These are phyloP conservation scores for Clarias gariepinus DNA, from an alignment of 2,113 vertebrate species.

Conservation along the genomic window DNA sequence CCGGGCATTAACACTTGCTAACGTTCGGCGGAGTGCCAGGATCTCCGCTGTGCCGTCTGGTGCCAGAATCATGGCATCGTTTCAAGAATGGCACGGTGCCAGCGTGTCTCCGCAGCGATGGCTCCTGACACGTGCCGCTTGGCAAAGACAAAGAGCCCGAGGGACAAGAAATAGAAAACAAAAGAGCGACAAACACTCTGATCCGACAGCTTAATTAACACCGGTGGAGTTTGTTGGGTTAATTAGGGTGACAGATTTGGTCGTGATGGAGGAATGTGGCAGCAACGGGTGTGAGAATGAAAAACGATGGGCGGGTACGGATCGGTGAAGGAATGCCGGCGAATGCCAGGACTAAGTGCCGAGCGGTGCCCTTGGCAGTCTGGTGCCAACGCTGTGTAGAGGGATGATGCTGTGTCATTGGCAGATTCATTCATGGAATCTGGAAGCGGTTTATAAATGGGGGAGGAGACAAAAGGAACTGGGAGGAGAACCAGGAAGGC, in stretches of 20 bases:
- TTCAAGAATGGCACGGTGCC: constrained; percentile 56
- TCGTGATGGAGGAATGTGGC: constrained; percentile 44
- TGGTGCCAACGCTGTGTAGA: constrained; percentile 8
- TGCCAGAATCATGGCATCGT: constrained; percentile 46
- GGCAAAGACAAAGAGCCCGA: constrained; percentile 57
- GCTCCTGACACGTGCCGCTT: constrained; percentile 51
- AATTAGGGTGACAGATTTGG: constrained; percentile 58
- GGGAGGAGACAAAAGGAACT: constrained; percentile 7
- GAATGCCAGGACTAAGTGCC: constrained; percentile 1
- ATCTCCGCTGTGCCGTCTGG: constrained; percentile 42
- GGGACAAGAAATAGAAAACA: constrained; percentile 53
- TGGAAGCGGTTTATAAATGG: neutral
- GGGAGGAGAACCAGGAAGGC: constrained; percentile 24
- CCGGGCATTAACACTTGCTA: constrained; percentile 35
- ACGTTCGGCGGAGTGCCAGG: constrained; percentile 54
- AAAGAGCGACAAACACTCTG: constrained; percentile 54
- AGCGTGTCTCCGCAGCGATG: constrained; percentile 42
- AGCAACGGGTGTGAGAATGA: constrained; percentile 47
- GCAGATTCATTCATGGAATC: neutral
- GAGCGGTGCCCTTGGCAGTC: neutral
- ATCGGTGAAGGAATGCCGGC: constrained; percentile 41
- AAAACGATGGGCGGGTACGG: constrained; percentile 37
- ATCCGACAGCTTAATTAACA: constrained; percentile 59
- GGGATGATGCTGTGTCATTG: neutral
- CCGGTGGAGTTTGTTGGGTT: constrained; percentile 56